phyloP scores from a whole-genome alignment of 1,140 invertebrate species.

The Eupeodes corollae region DNA sequence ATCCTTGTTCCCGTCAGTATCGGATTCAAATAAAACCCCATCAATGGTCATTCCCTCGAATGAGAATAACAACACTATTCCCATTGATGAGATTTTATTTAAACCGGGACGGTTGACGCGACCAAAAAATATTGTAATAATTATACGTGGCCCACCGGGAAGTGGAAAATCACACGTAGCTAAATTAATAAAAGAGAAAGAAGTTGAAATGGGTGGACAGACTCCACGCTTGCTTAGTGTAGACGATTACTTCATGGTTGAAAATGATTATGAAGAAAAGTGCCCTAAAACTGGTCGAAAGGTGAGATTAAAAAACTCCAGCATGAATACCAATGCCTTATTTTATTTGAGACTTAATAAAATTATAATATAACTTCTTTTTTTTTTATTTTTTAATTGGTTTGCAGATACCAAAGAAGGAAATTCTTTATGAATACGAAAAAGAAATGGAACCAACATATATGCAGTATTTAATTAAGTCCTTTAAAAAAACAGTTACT shows the following conservation, averaged over 20 bases:
- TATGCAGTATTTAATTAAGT: constrained; percentile 68
- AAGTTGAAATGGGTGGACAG: constrained; percentile 40
- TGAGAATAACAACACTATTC: constrained; percentile 39
- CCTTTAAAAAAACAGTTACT: constrained; percentile 83
- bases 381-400: not conserved
- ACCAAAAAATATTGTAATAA: constrained; percentile 71
- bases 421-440: constrained; percentile 88
- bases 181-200: constrained; percentile 66
- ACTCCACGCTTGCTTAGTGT: constrained; percentile 82
- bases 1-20: constrained; percentile 18
- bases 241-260: constrained; percentile 92
- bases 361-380: not conserved
- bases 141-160: constrained; percentile 78
- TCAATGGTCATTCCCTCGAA: constrained; percentile 20
- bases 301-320: constrained; percentile 39
- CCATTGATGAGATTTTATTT: constrained; percentile 73
- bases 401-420: constrained; percentile 47
- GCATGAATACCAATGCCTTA: not conserved
- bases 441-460: constrained; percentile 72
- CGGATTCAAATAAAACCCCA: constrained; percentile 17
- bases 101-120: constrained; percentile 46
- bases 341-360: not conserved
- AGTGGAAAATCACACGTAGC: constrained; percentile 75
- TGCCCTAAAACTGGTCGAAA: constrained; percentile 70
- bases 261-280: constrained; percentile 67